A percentile compares a stretch with the other conserved stretches of the same genome.
phyloP scores from a whole-genome alignment of 2,888 invertebrate species.

The Scaptomyza polygonia region DNA sequence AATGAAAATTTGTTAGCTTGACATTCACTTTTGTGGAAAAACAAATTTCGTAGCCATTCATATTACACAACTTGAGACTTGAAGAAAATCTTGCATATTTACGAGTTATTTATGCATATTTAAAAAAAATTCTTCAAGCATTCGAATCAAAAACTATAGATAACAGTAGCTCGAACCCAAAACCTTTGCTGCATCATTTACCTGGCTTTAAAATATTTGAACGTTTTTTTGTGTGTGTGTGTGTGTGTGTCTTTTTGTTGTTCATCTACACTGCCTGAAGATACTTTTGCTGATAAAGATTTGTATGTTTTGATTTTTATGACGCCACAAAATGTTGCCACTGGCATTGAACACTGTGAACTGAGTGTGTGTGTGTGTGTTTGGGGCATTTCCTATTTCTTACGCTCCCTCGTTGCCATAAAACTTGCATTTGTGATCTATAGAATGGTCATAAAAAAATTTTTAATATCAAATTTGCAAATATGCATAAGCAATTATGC shows the following conservation, averaged over 20 bases:
- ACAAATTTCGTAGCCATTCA: slow-evolving; percentile 44
- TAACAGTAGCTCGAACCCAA: slow-evolving; percentile 73
- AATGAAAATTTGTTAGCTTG: slow-evolving; percentile 64
- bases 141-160: slow-evolving; percentile 63
- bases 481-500: slow-evolving; percentile 58
- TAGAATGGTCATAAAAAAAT: slow-evolving; percentile 49
- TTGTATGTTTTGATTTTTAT: slow-evolving; percentile 77
- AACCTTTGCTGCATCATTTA: slow-evolving; percentile 10
- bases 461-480: slow-evolving; percentile 50
- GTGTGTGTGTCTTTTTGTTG: neutral
- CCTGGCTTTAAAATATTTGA: slow-evolving; percentile 20
- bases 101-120: slow-evolving; percentile 81
- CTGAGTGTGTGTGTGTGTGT: no score
- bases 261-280: slow-evolving; percentile 20
- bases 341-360: slow-evolving; percentile 22
- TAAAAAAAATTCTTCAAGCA: slow-evolving; percentile 62
- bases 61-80: slow-evolving; percentile 15
- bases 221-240: neutral
- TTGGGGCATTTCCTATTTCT: slow-evolving; percentile 1
- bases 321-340: slow-evolving; percentile 65
- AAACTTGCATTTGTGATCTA: slow-evolving; percentile 61
- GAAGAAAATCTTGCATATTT: slow-evolving; percentile 70
- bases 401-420: slow-evolving; percentile 32
- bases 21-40: slow-evolving; percentile 22
- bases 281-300: slow-evolving; percentile 73